phyloP scores from a whole-genome alignment of 2,888 invertebrate species.

The Chrysolina oricalcia region DNA sequence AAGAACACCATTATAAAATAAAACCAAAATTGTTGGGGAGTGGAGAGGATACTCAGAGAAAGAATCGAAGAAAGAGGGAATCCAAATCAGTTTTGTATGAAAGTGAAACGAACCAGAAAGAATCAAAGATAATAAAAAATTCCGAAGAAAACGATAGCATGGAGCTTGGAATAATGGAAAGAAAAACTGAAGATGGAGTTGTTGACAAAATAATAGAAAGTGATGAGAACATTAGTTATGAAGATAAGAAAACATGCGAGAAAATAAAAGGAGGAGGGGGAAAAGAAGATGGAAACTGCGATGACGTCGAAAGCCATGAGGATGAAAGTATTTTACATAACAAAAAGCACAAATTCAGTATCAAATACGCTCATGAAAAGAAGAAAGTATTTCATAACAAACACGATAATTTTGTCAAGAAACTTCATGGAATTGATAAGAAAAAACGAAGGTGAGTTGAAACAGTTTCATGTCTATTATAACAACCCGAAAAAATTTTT shows the following conservation, averaged over 20 bases:
- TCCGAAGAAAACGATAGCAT: conserved; percentile 30
- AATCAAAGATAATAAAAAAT: not conserved
- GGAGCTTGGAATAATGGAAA: conserved; percentile 47
- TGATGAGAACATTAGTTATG: conserved; percentile 32
- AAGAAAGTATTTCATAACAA: conserved; percentile 52
- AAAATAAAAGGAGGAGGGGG: conserved; percentile 4
- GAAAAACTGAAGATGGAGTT: conserved; percentile 36
- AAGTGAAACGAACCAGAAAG: not conserved
- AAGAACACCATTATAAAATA: not conserved
- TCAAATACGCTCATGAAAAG: conserved; percentile 65
- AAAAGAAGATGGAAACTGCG: conserved; percentile 10
- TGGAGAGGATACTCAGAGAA: not conserved
- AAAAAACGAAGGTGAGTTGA: conserved; percentile 50
- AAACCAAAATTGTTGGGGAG: not conserved
- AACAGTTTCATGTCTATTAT: not conserved
- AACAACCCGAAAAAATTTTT: too few relatives aligned
- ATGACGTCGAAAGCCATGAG: conserved; percentile 48
- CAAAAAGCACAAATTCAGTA: conserved; percentile 53
- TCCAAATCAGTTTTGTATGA: too few relatives aligned
- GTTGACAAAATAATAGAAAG: conserved; percentile 1
- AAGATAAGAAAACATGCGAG: conserved; percentile 36
- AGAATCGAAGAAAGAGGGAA: not conserved
- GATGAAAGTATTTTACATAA: conserved; percentile 31
- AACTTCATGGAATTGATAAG: conserved; percentile 58
- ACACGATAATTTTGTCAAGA: conserved; percentile 56